A percentile compares a stretch with the other conserved stretches of the same genome.
phyloP scores from a whole-genome alignment of 2,888 invertebrate genomes.

The Philaethria dido region DNA sequence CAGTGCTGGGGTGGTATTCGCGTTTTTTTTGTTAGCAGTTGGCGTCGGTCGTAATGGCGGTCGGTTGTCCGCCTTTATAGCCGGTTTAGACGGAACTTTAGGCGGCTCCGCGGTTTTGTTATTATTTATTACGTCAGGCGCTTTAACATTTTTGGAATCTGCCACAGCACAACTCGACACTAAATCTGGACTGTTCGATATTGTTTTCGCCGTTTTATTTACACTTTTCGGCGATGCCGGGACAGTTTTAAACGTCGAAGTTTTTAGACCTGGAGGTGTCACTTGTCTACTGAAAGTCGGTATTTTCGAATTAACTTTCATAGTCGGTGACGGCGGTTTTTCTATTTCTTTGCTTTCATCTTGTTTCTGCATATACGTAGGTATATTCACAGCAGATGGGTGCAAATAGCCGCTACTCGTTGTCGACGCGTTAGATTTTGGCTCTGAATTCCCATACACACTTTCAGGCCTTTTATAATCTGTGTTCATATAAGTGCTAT shows the following conservation, averaged over 20 bases:
- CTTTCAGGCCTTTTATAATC: conserved; percentile 85
- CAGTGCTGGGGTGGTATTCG: conserved; percentile 58
- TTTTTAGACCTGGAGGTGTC: conserved; percentile 80
- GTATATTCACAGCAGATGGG: conserved; percentile 88
- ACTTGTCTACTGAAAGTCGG: conserved; percentile 76
- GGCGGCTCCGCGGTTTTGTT: conserved; percentile 71
- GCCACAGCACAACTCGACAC: conserved; percentile 88
- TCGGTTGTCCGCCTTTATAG: conserved; percentile 72
- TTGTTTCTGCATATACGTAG: conserved; percentile 66
- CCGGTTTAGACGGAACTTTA: conserved; percentile 76
- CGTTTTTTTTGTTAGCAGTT: conserved; percentile 69
- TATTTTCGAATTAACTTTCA: conserved; percentile 77
- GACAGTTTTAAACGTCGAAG: conserved; percentile 69
- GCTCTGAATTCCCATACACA: conserved; percentile 86
- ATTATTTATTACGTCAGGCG: conserved; percentile 85
- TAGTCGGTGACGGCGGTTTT: conserved; percentile 69
- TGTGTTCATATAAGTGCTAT: conserved; percentile 85
- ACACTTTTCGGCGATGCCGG: conserved; percentile 71
- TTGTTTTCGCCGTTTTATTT: conserved; percentile 64
- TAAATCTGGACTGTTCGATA: conserved; percentile 87
- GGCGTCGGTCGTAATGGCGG: conserved; percentile 70
- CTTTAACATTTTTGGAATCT: conserved; percentile 79
- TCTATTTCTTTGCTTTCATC: conserved; percentile 57
- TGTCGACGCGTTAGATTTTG: conserved; percentile 83
- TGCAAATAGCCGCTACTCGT: conserved; percentile 90